Percentiles rank a stretch among this genome's conserved stretches.
Evolutionary conservation across 2,797 vertebrate genomes (phyloP).

Genomic region (Stomatorhinus walkeri): DNA sequence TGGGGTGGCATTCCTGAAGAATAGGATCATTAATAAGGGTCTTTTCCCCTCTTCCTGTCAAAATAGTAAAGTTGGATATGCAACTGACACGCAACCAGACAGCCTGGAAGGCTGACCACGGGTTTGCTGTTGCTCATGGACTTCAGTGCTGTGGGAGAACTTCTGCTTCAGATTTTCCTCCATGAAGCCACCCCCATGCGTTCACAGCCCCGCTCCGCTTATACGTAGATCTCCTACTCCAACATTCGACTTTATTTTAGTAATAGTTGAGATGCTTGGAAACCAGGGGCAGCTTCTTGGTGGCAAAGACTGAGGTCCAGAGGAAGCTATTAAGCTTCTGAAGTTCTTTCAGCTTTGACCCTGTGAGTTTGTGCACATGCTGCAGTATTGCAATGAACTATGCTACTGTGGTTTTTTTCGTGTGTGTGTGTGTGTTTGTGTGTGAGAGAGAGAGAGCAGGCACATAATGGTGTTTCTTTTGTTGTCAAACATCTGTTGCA

Average conservation of each 20-base stretch:
- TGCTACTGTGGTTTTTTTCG: background rate
- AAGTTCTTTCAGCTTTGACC: background rate
- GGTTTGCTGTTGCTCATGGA: background rate
- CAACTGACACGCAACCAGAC: background rate
- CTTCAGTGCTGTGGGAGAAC: background rate
- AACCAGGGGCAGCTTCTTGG: background rate
- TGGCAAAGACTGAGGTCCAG: background rate
- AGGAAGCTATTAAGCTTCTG: background rate
- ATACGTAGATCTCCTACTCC: background rate
- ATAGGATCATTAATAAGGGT: slow-evolving; percentile 15
- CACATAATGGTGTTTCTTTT: background rate
- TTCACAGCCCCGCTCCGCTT: background rate
- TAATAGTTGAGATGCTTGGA: background rate
- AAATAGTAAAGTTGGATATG: background rate
- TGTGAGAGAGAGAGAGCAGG: no score
- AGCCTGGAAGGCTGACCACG: background rate
- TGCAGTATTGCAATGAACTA: background rate
- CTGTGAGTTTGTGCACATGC: background rate
- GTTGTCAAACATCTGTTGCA: background rate
- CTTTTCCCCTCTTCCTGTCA: slow-evolving; percentile 6
- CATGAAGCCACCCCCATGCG: background rate
- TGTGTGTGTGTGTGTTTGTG: background rate
- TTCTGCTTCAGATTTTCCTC: background rate
- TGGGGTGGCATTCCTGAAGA: slow-evolving; percentile 19
- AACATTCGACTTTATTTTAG: background rate